Base-by-base conservation (phyloP, 53 echinoderm and acorn worm species). In the Paracentrotus lividus region DNA sequence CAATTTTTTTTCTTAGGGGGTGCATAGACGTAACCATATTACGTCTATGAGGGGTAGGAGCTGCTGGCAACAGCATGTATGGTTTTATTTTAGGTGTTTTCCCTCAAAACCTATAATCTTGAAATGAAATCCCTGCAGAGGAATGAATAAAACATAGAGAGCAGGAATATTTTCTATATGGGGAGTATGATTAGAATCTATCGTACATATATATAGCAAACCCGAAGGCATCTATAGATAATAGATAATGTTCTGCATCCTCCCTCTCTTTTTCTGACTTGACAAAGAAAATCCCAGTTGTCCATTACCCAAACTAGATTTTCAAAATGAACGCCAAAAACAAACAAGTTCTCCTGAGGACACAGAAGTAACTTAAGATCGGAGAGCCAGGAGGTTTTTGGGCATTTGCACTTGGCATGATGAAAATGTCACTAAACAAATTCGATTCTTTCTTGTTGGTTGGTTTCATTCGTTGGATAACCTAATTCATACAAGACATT, bases 351-450 rank as follows among this genome's bases (percentile, higher is more conserved):
- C 49, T 81, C 81, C 12, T 10, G 47, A 81, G 81, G 47, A 47
- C 1, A 47, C n/a, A 81, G 47, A 47, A 26, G 8, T 3, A 47
- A 49, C 0, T 24, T 81, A n/a, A 49, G 77, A 77, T 23, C 23
- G 24, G 47, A 81, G 27, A 47, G 81, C 81, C 81, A 24, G 81
- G 81, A 76, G 87, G 57, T 57, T 56, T 55, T 14, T 8, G 18
- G n/a, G 6, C 34, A 56, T 54, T 33, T 56, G 57, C 56, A 31
- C 87, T 55, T 87, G 87, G 57, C 34, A 23, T 87, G 38, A 87
- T 87, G 57, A 87, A 87, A 87, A 87, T 87, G 57, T 87, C 87
- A 87, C 55, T 87, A 29, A 54, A 57, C 87, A 87, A 87, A 87
- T 87, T 52, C 33, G 57, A 87, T 34, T 87, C 87, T 36, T 20